Evolutionary conservation across 2,113 vertebrate species (phyloP), one percentile per base, ranked within the genome.

Genomic region (Chauna torquata): DNA sequence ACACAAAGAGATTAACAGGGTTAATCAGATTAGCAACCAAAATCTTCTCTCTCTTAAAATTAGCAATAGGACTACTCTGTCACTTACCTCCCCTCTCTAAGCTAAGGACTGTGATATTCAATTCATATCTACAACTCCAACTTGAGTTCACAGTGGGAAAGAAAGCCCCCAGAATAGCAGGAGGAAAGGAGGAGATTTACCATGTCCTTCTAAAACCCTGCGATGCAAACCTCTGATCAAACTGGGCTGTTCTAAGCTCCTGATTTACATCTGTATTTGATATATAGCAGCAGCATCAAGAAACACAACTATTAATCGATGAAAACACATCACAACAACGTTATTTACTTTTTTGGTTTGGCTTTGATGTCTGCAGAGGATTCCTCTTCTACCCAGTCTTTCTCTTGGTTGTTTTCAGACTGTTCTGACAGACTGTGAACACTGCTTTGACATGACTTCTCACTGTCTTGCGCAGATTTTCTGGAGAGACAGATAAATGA

Each of bases 401-500:
- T 97, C 83, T 98, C 98, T 19, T 62, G 90, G 17, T 38, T 90
- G 75, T 77, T 92, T 68, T 96, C 97, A 22, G 79, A 92, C n/a
- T 95, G 96, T 42, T 97, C 97, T 6, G 93, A 96, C 30, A 47
- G 93, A 19, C 94, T 97, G 78, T 86, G 96, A 59, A 95, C 27
- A n/a, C 91, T 97, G 91, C 95, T 98, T 66, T 97, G 97, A 55
- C 95, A 98, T 3, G 97, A 95, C 32, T 96, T 96, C 66, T 98
- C 98, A 28, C 97, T 95, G 82, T 98, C 98, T 86, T 92, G 92
- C 16, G 62, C 75, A 69, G 96, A 81, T 92, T 94, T 98, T 88
- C 98, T 98, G 93, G 28, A 65, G 71, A 93, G 62, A 94, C 49
- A 95, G 61, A 94, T 3, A 80, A 94, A 65, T 47, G 54, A 92